Evolutionary conservation across 2,888 invertebrate genomes (phyloP).

Genomic region (Graphium colonna): DNA sequence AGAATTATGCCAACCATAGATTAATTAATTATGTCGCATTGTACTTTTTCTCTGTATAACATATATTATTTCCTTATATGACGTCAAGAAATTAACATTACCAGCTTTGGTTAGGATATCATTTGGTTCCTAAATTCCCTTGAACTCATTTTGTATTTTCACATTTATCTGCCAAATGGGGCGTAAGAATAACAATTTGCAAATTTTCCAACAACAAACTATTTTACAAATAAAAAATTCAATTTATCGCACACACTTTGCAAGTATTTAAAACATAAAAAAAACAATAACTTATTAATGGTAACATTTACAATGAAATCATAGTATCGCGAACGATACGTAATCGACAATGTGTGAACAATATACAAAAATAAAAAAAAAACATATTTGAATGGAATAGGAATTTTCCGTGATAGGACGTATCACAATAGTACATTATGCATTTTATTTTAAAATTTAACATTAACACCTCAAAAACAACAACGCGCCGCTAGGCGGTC

Average conservation of each 20-base stretch:
- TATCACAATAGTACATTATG: conserved; percentile 62
- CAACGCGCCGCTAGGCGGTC: conserved; percentile 49
- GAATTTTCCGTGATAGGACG: conserved; percentile 69
- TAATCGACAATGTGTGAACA: conserved; percentile 51
- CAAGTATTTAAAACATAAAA: conserved; percentile 35
- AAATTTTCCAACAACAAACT: conserved; percentile 1
- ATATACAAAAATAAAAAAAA: conserved; percentile 65
- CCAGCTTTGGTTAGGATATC: conserved; percentile 54
- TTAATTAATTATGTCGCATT: conserved; percentile 29
- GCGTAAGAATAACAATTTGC: conserved; percentile 14
- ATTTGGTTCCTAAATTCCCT: conserved; percentile 35
- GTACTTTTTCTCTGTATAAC: conserved; percentile 29
- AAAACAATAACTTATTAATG: conserved; percentile 73
- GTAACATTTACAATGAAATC: conserved; percentile 76
- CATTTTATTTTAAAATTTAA: conserved; percentile 13
- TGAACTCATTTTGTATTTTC: conserved; percentile 25
- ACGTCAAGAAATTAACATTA: conserved; percentile 32
- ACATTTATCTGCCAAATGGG: conserved; percentile 2
- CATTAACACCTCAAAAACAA: conserved; percentile 29
- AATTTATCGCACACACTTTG: conserved; percentile 23
- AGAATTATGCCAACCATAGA: conserved; percentile 27
- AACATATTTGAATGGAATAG: conserved; percentile 64
- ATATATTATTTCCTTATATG: conserved; percentile 24
- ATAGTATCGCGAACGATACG: conserved; percentile 52
- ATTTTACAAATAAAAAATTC: conserved; percentile 24